A percentile compares a stretch with the other conserved stretches of the same genome.
Evolutionary conservation across 2,888 invertebrate genomes (phyloP).

Genomic region (Cyclophora albipunctata): DNA sequence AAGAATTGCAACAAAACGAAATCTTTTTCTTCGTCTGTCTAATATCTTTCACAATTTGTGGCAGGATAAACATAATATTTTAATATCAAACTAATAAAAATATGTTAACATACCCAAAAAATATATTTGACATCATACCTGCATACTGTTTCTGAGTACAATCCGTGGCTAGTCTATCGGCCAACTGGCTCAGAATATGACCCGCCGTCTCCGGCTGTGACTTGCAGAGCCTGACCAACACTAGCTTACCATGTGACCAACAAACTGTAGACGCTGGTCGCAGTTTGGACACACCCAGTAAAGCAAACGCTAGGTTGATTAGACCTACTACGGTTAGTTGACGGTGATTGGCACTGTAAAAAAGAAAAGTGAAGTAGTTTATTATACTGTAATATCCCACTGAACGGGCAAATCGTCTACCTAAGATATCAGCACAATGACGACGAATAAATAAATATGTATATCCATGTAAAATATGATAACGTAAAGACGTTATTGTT

Average conservation of each 20-base stretch:
- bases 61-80: too few species aligned
- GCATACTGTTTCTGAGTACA: conserved; percentile 42
- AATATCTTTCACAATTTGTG: too few species aligned
- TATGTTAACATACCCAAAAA: too few species aligned
- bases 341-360: conserved; percentile 55
- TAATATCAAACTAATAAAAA: too few species aligned
- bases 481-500: too few species aligned
- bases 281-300: conserved; percentile 37
- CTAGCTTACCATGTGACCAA: conserved; percentile 52
- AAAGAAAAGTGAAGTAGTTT: too few species aligned
- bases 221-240: conserved; percentile 51
- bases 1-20: too few species aligned
- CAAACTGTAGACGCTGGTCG: conserved; percentile 35
- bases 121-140: conserved; percentile 27
- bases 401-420: not conserved
- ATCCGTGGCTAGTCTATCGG: conserved; percentile 44
- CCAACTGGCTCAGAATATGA: conserved; percentile 44
- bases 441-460: not conserved
- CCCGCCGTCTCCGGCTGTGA: conserved; percentile 48
- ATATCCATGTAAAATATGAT: not conserved
- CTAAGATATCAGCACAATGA: not conserved
- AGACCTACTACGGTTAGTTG: conserved; percentile 55
- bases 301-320: conserved; percentile 49
- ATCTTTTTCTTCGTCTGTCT: too few species aligned
- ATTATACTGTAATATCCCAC: too few species aligned